Conservation (phyloP, 2,113 vertebrate genomes). For the Corythoichthys haematopterus region DNA sequence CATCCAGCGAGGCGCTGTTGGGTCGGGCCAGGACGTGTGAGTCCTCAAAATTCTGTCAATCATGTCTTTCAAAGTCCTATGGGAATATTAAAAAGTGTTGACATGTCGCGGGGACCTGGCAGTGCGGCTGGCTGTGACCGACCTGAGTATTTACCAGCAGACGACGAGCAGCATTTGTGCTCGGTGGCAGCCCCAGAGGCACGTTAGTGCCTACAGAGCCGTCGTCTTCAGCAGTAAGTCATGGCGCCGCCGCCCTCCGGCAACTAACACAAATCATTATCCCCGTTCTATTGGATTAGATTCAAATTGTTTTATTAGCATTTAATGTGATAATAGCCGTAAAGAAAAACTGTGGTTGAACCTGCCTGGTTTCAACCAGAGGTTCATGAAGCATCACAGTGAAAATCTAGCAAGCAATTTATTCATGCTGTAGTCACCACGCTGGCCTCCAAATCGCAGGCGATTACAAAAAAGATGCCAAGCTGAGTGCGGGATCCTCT, state of each 20-base stretch:
- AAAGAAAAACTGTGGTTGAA: no score
- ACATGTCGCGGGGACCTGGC: background rate
- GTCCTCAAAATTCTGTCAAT: slow-evolving; percentile 26
- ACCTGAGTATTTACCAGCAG: slow-evolving; percentile 76
- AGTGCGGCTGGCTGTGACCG: slow-evolving; percentile 84
- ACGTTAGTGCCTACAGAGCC: slow-evolving; percentile 81
- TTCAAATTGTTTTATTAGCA: no score
- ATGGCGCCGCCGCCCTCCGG: background rate
- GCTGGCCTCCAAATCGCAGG: slow-evolving; percentile 63
- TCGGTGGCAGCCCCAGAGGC: slow-evolving; percentile 86
- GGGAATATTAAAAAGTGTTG: slow-evolving; percentile 64
- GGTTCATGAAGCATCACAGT: no score
- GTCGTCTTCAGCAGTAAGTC: slow-evolving; percentile 78
- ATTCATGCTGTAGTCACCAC: no score
- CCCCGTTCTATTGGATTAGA: no score
- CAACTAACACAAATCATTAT: no score
- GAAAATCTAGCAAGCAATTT: no score
- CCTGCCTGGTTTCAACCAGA: no score
- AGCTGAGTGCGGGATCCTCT: slow-evolving; percentile 74
- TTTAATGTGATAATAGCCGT: no score
- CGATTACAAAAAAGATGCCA: slow-evolving; percentile 78
- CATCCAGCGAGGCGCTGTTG: slow-evolving; percentile 81
- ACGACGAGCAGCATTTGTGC: slow-evolving; percentile 79
- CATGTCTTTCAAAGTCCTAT: slow-evolving; percentile 41
- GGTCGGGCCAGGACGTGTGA: slow-evolving; percentile 87